Conservation (phyloP, 2,888 invertebrate species). For the Scaptomyza tumidula region DNA sequence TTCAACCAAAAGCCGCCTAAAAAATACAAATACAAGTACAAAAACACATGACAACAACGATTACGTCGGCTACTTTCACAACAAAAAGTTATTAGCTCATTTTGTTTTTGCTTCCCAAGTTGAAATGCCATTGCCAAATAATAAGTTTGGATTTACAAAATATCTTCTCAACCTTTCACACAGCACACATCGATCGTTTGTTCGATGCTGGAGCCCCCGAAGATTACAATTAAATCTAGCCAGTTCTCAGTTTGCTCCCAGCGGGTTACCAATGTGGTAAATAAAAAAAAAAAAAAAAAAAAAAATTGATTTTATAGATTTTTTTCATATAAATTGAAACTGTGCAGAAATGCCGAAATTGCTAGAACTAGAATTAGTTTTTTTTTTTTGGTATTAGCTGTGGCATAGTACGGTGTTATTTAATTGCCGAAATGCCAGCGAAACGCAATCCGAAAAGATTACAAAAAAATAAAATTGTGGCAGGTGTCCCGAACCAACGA, state of each 20-base stretch:
- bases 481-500: conserved; percentile 42
- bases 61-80: conserved; percentile 2
- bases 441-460: conserved; percentile 28
- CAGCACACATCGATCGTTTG: conserved; percentile 25
- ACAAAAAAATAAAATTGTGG: conserved; percentile 42
- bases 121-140: conserved; percentile 23
- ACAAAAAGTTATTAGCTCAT: conserved; percentile 10
- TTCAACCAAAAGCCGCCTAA: conserved; percentile 15
- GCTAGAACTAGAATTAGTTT: conserved; percentile 9
- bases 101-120: neutral
- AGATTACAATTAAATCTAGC: conserved; percentile 74
- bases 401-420: conserved; percentile 17
- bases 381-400: conserved; percentile 17
- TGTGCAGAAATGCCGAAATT: conserved; percentile 43
- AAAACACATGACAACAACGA: neutral
- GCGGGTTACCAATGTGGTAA: conserved; percentile 60
- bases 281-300: conserved; percentile 17
- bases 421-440: conserved; percentile 43
- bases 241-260: conserved; percentile 47
- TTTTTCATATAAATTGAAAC: conserved; percentile 11
- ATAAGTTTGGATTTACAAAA: conserved; percentile 1
- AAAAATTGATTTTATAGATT: neutral
- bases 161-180: conserved; percentile 53
- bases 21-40: neutral
- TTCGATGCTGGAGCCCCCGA: conserved; percentile 63